Conservation (phyloP, 2,113 vertebrate species). For the Tupaia tana region DNA sequence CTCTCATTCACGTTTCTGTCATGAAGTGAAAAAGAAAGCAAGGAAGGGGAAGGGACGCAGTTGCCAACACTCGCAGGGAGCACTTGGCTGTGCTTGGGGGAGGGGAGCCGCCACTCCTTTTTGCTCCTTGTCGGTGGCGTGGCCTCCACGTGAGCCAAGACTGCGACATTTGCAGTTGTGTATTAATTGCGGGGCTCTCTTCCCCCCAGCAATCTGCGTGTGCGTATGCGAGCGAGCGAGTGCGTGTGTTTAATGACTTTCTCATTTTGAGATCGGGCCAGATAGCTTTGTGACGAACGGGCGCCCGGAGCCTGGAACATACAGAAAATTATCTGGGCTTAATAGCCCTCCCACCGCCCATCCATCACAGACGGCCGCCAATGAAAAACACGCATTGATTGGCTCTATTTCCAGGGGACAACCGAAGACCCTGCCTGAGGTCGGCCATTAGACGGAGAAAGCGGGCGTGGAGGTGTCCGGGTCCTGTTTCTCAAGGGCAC, state of each 20-base stretch:
- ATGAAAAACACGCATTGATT: slow-evolving; percentile 37
- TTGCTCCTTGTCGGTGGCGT: neutral
- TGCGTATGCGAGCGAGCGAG: neutral
- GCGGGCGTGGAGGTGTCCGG: neutral
- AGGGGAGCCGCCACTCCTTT: neutral
- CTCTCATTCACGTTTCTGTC: too few relatives aligned
- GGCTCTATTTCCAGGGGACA: slow-evolving; percentile 45
- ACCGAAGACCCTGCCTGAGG: neutral
- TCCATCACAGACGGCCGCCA: neutral
- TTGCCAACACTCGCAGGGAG: neutral
- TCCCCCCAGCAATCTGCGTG: neutral
- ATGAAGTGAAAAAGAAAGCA: too few relatives aligned
- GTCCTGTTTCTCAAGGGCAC: neutral
- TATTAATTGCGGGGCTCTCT: slow-evolving; percentile 65
- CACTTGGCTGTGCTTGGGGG: neutral
- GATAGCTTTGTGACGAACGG: slow-evolving; percentile 70
- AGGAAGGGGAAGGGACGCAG: too few relatives aligned
- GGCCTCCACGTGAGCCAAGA: neutral
- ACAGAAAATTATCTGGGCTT: slow-evolving; percentile 77
- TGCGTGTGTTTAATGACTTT: slow-evolving; percentile 57
- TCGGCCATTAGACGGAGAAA: neutral
- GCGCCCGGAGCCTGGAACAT: slow-evolving; percentile 67
- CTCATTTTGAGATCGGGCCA: slow-evolving; percentile 71
- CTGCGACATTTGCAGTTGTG: slow-evolving; percentile 30
- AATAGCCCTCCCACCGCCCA: slow-evolving; percentile 35